phyloP scores from a whole-genome alignment of 1,140 invertebrate species.

The Babylonia areolata region DNA sequence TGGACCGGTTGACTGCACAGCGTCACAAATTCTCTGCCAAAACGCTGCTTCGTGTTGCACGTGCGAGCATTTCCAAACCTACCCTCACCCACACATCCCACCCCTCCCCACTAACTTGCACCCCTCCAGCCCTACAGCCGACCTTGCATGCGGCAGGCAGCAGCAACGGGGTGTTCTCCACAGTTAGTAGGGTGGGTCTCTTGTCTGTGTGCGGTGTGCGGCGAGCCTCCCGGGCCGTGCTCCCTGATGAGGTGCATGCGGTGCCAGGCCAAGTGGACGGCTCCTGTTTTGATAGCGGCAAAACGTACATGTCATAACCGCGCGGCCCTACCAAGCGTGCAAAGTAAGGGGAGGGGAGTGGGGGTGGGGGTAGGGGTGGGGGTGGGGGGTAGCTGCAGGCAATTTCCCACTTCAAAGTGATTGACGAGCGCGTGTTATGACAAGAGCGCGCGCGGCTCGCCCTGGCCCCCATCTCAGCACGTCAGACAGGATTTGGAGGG shows the following conservation, averaged over 20 bases:
- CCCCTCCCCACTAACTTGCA: no score
- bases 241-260: slow-evolving; percentile 6
- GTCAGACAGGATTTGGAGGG: slow-evolving; percentile 24
- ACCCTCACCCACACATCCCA: no score
- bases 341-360: background rate
- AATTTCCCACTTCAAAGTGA: slow-evolving; percentile 34
- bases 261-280: background rate
- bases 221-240: background rate
- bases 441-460: slow-evolving; percentile 24
- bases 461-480: slow-evolving; percentile 24
- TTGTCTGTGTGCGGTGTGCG: no score
- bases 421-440: slow-evolving; percentile 32
- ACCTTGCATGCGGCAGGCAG: no score
- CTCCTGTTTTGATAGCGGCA: slow-evolving; percentile 26
- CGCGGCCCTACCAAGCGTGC: background rate
- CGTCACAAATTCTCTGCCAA: background rate
- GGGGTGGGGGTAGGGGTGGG: background rate
- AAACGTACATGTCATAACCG: slow-evolving; percentile 34
- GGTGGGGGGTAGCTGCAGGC: background rate
- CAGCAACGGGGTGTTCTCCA: background rate
- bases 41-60: background rate
- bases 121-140: no score
- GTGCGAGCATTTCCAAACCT: background rate
- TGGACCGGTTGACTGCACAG: background rate
- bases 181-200: background rate